These are phyloP conservation scores for Dunckerocampus dactyliophorus DNA, from an alignment of 2,113 vertebrate genomes.

Conservation along the genomic window DNA sequence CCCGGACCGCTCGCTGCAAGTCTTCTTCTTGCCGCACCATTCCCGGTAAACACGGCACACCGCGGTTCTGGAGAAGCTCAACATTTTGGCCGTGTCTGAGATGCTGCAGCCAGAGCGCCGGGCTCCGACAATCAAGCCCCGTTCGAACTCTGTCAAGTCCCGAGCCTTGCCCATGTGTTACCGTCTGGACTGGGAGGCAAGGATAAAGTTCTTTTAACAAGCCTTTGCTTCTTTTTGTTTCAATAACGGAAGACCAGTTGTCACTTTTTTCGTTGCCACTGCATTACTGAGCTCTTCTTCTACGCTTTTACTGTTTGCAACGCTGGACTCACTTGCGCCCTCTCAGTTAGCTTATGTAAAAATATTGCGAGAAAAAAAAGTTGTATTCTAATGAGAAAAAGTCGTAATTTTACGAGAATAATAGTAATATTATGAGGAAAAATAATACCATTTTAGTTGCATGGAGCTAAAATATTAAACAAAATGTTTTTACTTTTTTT, in stretches of 20 bases:
- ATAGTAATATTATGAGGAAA: too few species aligned
- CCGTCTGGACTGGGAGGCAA: not conserved
- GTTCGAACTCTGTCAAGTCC: conserved; percentile 36
- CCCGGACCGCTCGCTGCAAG: conserved; percentile 27
- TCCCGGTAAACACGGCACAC: conserved; percentile 40
- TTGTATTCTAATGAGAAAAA: too few species aligned
- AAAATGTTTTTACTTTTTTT: too few species aligned
- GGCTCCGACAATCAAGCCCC: conserved; percentile 37
- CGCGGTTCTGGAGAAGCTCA: conserved; percentile 30
- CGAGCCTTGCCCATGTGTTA: conserved; percentile 34
- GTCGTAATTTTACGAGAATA: too few species aligned
- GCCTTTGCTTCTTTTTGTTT: not conserved
- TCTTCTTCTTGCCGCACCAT: conserved; percentile 29
- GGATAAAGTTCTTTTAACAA: too few species aligned
- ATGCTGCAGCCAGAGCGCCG: conserved; percentile 27
- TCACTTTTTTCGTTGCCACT: not conserved
- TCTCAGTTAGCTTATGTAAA: too few species aligned
- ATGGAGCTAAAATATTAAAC: too few species aligned
- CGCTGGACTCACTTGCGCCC: too few species aligned
- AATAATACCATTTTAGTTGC: too few species aligned
- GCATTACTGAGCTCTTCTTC: too few species aligned
- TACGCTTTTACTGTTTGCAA: too few species aligned
- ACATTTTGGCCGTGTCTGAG: conserved; percentile 13
- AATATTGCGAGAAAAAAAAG: too few species aligned
- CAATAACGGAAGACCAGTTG: not conserved